Evolutionary conservation across 2,113 vertebrate species (phyloP), one percentile per base, ranked within the genome.

Genomic region (Sitta europaea): DNA sequence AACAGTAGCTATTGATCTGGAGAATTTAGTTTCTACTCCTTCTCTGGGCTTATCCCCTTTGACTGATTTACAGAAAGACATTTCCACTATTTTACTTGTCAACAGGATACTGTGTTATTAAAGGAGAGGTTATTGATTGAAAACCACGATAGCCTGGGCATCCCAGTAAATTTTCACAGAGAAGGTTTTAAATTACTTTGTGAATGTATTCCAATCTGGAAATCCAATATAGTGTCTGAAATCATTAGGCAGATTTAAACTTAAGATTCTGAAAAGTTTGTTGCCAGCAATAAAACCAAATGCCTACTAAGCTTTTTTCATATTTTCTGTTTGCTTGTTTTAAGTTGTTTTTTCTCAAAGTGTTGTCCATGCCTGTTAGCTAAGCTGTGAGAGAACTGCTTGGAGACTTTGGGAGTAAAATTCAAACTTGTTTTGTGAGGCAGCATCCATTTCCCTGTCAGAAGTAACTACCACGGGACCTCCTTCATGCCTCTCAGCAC

Each of bases 391-490:
- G 91, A 55, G n/a, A 94, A 61, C 73, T 78, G 91, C 80, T 92
- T 85, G 23, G 94, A 96, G 93, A 90, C 70, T 75, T 75, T 70
- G 93, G 67, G 90, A 93, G 58, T 73, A 76, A 90, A 96, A 95
- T 75, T 76, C 85, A 79, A 88, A 90, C 86, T 93, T 68, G 28
- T 84, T 96, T 84, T 96, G 93, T 90, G 91, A 95, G 86, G 40
- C 57, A 78, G 86, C 77, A 96, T 94, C 81, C 86, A 93, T 95
- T 96, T 96, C 42, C 62, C n/a, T 90, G 90, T 73, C 94, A 95
- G 79, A 83, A 93, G n/a, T 20, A 94, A 66, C 45, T 66, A 73
- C 67, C 85, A 25, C 0, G 43, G 77, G 91, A 91, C 45, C 53
- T 57, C 36, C 89, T 96, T 89, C 94, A 78, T 92, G 93, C 61